Base-by-base conservation (phyloP, 2,888 invertebrate species). In the Mimas tiliae region DNA sequence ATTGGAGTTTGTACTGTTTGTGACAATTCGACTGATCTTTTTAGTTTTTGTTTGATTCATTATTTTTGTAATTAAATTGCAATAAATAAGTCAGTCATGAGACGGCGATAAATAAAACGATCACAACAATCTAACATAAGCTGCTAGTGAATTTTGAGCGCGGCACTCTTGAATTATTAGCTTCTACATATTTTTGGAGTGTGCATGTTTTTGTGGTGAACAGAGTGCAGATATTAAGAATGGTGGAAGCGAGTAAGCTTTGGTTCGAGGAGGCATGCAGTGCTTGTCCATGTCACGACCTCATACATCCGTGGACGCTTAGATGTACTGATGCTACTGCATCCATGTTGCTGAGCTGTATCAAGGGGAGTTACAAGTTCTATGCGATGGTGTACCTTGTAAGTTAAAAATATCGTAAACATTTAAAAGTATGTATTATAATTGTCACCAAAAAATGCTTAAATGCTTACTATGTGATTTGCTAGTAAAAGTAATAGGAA, bases 321-420 rank as follows among this genome's bases (percentile, higher is more conserved):
- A 86, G 80, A 70, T 94, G 94, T 70, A 74, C 82, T 1, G 85
- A 91, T 82, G 94, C 93, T 9, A 90, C 89, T 3, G 70, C 77
- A 8, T 81, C 90, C 6, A 94, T 94, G 94, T 75, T 94, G 6
- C 64, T 85, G 52, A 85, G 88, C 71, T 91, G 91, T 73, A 87
- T 94, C 33, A 90, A 83, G 76, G 94, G 94, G 66, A 91, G 91
- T 71, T 94, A 94, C 72, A 93, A 93, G 71, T 94, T 94, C 68
- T 94, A 94, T 83, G 93, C 94, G 0, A 90, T 91, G 89, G 90
- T 94, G 2, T 94, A 94, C 69, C 78, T 93, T 74, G 94, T 94
- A 82, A 92, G 94, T 92, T 42, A 4, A 4, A 27, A 27, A 27
- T 27, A 27, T 27, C 2, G 27, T 27, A 6, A 9, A 1, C 27